A percentile compares a stretch with the other conserved stretches of the same genome.
Evolutionary conservation across 2,113 vertebrate species (phyloP).

Genomic region (Pionites leucogaster): DNA sequence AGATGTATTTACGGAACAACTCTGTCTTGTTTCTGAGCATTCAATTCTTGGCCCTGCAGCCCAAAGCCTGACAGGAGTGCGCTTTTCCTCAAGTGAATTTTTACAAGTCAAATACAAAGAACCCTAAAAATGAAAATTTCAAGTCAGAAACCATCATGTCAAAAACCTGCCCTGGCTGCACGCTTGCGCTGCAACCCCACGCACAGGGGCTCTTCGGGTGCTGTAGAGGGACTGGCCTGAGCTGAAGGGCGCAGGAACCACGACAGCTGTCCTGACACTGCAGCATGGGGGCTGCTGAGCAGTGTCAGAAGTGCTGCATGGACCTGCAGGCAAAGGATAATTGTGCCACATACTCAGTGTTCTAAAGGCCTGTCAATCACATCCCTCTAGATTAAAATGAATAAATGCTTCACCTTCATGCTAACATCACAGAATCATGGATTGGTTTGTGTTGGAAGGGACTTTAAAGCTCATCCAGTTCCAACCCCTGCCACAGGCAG

Average conservation of each 20-base stretch:
- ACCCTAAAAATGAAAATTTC: not conserved
- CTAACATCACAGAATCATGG: not conserved
- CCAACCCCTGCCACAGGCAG: not conserved
- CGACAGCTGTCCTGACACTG: not conserved
- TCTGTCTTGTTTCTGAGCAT: not conserved
- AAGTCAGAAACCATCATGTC: not conserved
- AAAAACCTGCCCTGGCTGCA: not conserved
- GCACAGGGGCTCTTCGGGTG: not conserved
- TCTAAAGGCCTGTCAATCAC: not conserved
- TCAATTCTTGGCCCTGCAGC: not conserved
- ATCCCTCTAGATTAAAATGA: not conserved
- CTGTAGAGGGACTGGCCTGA: not conserved
- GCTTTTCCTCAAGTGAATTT: not conserved
- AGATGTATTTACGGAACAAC: not conserved
- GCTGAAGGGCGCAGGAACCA: not conserved
- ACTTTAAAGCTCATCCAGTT: not conserved
- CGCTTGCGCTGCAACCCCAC: fast-evolving
- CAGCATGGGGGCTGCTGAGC: not conserved
- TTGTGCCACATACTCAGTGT: not conserved
- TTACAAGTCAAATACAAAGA: not conserved
- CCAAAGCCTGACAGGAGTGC: not conserved
- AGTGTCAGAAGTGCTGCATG: not conserved
- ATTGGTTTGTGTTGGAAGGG: not conserved
- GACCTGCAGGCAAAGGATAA: not conserved
- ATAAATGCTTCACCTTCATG: not conserved